Base-by-base conservation (phyloP, 2,888 invertebrate genomes). In the Erpobdella octoculata region DNA sequence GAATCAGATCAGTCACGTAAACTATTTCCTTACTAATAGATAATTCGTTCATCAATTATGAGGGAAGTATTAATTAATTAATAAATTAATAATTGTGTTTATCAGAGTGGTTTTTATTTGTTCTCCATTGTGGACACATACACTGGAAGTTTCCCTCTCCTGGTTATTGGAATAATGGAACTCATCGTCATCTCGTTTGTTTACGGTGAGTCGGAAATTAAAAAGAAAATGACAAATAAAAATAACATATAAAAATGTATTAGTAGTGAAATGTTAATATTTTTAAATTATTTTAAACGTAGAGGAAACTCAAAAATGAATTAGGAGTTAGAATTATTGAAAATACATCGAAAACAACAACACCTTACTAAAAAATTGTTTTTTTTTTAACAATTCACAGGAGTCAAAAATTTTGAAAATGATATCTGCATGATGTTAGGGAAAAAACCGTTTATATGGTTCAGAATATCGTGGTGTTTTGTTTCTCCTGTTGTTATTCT, bases 391-490 rank as follows among this genome's bases (percentile, higher is more conserved):
- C 62, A 61, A 61, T 61, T 61, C 28, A 12, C 28, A 21, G 12
- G n/a, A n/a, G 9, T 9, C n/a, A n/a, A 41, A 41, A 41, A 78
- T 62, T 82, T 83, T 73, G 76, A 79, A 36, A 78, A 79, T 28
- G 82, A 83, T 75, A 79, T 83, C 61, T 74, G 78, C 36, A 76
- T 81, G 78, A 83, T 83, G 83, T 37, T 82, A 25, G 82, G 81
- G n/a, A 75, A 75, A 33, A 78, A 78, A 69, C 80, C 81, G 36
- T 79, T 77, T 59, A 76, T 79, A 36, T 80, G 79, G 74, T 83
- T 82, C 81, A 77, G 77, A 73, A 74, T 79, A 35, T 78, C 77
- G 53, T 82, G 82, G 82, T 77, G 77, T 48, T 78, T 76, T 64
- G 62, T 81, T 2, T 79, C 82, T 6, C 82, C 82, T 15, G 64